Evolutionary conservation across 92 coral and sea anemone genomes (phyloP), one percentile per base, ranked within the genome.

Genomic region (Actinernus sp.): DNA sequence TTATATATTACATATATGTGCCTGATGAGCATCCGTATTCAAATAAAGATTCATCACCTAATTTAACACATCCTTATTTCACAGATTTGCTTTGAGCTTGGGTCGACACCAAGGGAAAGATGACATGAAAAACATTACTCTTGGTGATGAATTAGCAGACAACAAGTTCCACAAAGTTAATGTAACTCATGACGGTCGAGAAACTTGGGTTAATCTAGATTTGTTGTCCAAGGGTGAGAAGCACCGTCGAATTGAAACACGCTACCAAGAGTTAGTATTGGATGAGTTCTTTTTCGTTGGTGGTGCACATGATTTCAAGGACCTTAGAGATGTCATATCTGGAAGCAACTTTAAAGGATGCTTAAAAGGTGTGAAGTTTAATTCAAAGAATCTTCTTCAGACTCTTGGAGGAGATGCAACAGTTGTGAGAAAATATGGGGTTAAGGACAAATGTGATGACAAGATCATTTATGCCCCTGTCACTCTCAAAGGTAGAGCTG

Each of bases 91-190:
- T 25, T 40, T 82, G 25, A 83, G 92, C 26, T 68, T 86, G 45
- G 97, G 97, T 0, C 26, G 77, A 1, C 45, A 52, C 26, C 61
- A 58, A 5, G 61, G 73, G 12, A 18, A 13, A 18, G 78, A 76
- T 55, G 84, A 81, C 36, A 24, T 4, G 11, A 77, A 75, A 16
- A 65, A 71, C 13, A 65, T 71, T 12, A 75, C 68, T 56, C 68
- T 90, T 39, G 97, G 97, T 12, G 84, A 86, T 39, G 85, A 84
- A 41, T 74, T 90, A 12, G 79, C 82, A 13, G 79, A 90, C 66
- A 86, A 82, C 27, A 10, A 53, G 26, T 57, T 59, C n/a, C 97
- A 90, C 49, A 11, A n/a, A 10, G 86, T 90, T 26, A 4, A 23
- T 1, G 55, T 90, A 13, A 39, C 31, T 0, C 92, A 69, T 39